A percentile compares a stretch with the other conserved stretches of the same genome.
These are phyloP conservation scores for Papilio elwesi DNA, from an alignment of 2,888 invertebrate genomes.

Conservation along the genomic window DNA sequence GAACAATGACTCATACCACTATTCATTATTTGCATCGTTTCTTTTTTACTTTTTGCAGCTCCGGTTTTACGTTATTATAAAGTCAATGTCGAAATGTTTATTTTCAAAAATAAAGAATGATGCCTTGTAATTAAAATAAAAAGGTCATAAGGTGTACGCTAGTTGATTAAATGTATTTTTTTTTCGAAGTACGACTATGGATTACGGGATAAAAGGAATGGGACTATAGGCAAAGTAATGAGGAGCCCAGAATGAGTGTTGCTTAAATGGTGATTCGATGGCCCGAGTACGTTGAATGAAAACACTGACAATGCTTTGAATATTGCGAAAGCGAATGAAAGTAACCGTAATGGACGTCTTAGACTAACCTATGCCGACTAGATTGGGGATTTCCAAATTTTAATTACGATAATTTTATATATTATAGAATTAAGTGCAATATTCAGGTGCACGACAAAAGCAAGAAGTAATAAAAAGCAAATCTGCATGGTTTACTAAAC, in stretches of 20 bases:
- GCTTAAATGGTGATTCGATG: too few relatives aligned
- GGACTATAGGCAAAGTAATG: neutral
- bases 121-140: neutral
- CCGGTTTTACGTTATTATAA: neutral
- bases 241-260: neutral
- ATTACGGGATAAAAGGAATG: neutral
- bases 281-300: too few relatives aligned
- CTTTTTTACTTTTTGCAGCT: neutral
- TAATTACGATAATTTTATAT: too few relatives aligned
- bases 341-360: too few relatives aligned
- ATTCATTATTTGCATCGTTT: neutral
- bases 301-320: too few relatives aligned
- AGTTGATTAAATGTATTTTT: neutral
- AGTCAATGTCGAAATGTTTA: neutral
- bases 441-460: neutral
- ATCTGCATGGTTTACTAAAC: neutral
- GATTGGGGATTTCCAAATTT: too few relatives aligned
- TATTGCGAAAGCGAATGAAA: too few relatives aligned
- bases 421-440: neutral
- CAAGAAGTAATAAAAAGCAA: neutral
- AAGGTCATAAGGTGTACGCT: neutral
- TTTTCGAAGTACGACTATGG: neutral
- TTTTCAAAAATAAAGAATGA: too few relatives aligned
- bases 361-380: too few relatives aligned
- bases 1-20: constrained; percentile 8